These are phyloP conservation scores for Drosophila obscura DNA, from an alignment of 1,140 invertebrate genomes.

Conservation along the genomic window DNA sequence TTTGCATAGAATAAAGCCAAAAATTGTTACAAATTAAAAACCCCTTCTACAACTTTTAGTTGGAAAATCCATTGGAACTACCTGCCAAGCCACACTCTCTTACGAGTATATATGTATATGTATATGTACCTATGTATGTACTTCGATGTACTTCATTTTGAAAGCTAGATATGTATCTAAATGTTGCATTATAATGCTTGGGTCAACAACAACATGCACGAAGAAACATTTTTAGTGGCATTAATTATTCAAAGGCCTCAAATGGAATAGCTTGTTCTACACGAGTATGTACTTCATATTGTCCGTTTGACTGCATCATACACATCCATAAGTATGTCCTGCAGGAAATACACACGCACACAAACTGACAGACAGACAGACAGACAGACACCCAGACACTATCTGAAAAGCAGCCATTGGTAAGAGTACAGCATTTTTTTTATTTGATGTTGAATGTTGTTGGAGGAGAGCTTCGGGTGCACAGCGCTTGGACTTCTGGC, in stretches of 20 bases:
- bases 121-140: too few relatives aligned
- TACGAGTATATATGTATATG: too few relatives aligned
- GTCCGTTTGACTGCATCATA: slow-evolving; percentile 69
- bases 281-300: slow-evolving; percentile 79
- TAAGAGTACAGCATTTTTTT: slow-evolving; percentile 35
- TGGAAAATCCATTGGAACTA: too few relatives aligned
- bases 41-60: too few relatives aligned
- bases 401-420: background rate
- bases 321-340: slow-evolving; percentile 34
- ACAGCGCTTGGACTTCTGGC: slow-evolving; percentile 5
- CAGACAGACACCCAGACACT: slow-evolving; percentile 3
- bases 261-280: slow-evolving; percentile 76
- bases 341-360: slow-evolving; percentile 14
- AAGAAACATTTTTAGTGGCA: slow-evolving; percentile 70
- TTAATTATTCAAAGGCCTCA: slow-evolving; percentile 79
- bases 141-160: too few relatives aligned
- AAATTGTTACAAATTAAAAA: too few relatives aligned
- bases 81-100: too few relatives aligned
- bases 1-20: too few relatives aligned
- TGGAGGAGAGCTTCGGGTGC: background rate
- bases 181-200: slow-evolving; percentile 35
- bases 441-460: slow-evolving; percentile 45
- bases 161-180: background rate
- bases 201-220: slow-evolving; percentile 54
- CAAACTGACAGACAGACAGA: slow-evolving; percentile 6